Evolutionary conservation across 2,113 vertebrate genomes (phyloP).

Genomic region (Atractosteus spatula): DNA sequence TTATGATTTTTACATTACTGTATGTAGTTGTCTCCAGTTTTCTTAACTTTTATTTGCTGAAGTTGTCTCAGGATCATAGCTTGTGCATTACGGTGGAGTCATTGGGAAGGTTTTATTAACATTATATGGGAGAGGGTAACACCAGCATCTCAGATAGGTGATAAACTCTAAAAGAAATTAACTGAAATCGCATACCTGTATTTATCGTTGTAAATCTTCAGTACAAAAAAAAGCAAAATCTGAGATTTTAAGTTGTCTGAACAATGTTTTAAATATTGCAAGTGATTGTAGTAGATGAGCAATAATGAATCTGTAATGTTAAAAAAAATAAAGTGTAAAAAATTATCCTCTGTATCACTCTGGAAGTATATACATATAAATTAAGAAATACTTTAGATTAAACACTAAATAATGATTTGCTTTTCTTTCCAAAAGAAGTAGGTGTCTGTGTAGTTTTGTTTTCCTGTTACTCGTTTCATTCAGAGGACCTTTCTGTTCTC

Average conservation of each 20-base stretch:
- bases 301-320: conserved; percentile 97
- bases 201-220: conserved; percentile 77
- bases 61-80: conserved; percentile 56
- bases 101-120: conserved; percentile 29
- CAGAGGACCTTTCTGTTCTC: background rate
- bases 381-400: background rate
- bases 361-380: conserved; percentile 15
- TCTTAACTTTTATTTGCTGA: conserved; percentile 41
- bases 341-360: conserved; percentile 21
- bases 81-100: conserved; percentile 34
- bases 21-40: conserved; percentile 22
- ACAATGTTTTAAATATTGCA: conserved; percentile 84
- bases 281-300: conserved; percentile 96
- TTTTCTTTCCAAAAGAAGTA: too few relatives aligned
- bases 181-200: conserved; percentile 61
- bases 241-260: conserved; percentile 67
- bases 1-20: conserved; percentile 26
- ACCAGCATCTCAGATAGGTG: conserved; percentile 79
- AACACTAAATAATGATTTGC: too few relatives aligned
- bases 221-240: conserved; percentile 61
- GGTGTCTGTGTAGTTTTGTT: too few relatives aligned
- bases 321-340: conserved; percentile 70
- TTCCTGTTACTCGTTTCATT: too few relatives aligned
- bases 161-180: conserved; percentile 54
- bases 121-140: conserved; percentile 58